Evolutionary conservation across 37 sponge, comb jelly and placozoan genomes (phyloP), one percentile per base, ranked within the genome.

Genomic region (Eunapius fragilis): DNA sequence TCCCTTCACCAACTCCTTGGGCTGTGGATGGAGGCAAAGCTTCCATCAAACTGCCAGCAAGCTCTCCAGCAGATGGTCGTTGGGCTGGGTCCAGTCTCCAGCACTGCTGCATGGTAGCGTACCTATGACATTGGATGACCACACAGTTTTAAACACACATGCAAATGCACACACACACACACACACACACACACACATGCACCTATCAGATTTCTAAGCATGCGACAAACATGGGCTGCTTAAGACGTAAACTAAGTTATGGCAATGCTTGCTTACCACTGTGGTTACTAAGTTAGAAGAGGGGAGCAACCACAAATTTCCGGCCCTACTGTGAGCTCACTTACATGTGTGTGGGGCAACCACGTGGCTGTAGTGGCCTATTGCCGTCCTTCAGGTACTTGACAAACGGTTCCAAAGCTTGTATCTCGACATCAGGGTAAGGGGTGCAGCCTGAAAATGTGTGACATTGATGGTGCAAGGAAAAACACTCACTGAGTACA

Each of bases 261-360:
- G n/a, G n/a, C n/a, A n/a, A n/a, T n/a, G n/a, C n/a, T n/a, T n/a
- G n/a, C n/a, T n/a, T n/a, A n/a, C n/a, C 41, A 41, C 41, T 41
- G 41, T 41, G 41, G 41, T 41, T 41, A 41, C 41, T 41, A 6
- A 41, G 41, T 6, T 41, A 41, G 3, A 58, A 58, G 14, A 13
- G 1, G 17, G 58, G n/a, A n/a, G 58, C 22, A 17, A 58, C 58
- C 58, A 58, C 58, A 58, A 58, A 19, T 10, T 17, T 58, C 19
- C 22, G 6, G 58, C 47, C 47, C 58, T 19, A 58, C 6, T 17
- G 14, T 58, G 2, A 58, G 17, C 0, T 10, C 14, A 74, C 90
- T 84, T 80, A 93, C 93, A 93, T 77, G 49, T 37, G 28, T 24
- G 76, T 72, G 2, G 90, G 86, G 67, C 93, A 89, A 6, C 83